Base-by-base conservation (phyloP, 2,113 vertebrate genomes). In the Clinocottus analis region DNA sequence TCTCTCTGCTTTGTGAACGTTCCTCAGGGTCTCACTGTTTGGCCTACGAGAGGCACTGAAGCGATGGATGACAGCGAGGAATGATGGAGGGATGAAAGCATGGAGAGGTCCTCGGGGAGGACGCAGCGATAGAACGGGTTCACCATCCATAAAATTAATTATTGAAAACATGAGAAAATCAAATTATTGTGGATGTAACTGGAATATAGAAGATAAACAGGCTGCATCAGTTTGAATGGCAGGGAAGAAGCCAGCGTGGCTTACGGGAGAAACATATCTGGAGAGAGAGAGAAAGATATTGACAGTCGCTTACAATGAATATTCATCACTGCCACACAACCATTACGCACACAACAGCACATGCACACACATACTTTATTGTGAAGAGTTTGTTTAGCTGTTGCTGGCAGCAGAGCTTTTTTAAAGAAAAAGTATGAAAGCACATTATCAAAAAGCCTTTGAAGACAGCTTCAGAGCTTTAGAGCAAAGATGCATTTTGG, bases 141-240 rank as follows among this genome's bases (percentile, higher is more conserved):
- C 81, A 81, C 75, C 86, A 85, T 80, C 76, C 87, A 90, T 74
- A 91, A 93, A 91, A 93, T 92, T 80, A 90, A 92, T 92, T 92
- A 91, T 88, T 92, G 88, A 92, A 90, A 90, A 90, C 86, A 90
- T 25, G 72, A 61, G 75, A 69, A 82, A 90, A 90, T 91, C 83
- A 72, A 84, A 86, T 91, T 85, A 83, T 87, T 87, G 87, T 84
- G 89, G 79, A 79, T 90, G 87, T 85, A 86, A 88, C 79, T 79
- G 78, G 81, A 90, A 84, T 41, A 72, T 76, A 72, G 75, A 71
- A 78, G 85, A 92, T 90, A 90, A 91, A 87, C 83, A 87, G 85
- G 49, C 81, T 62, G 59, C 45, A 83, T 71, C 72, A 68, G 66
- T 72, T 63, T 79, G 81, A 87, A 84, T 90, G 87, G 83, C 80